Evolutionary conservation across 92 coral and sea anemone genomes (phyloP).

Genomic region (Epizoanthus rinbou): DNA sequence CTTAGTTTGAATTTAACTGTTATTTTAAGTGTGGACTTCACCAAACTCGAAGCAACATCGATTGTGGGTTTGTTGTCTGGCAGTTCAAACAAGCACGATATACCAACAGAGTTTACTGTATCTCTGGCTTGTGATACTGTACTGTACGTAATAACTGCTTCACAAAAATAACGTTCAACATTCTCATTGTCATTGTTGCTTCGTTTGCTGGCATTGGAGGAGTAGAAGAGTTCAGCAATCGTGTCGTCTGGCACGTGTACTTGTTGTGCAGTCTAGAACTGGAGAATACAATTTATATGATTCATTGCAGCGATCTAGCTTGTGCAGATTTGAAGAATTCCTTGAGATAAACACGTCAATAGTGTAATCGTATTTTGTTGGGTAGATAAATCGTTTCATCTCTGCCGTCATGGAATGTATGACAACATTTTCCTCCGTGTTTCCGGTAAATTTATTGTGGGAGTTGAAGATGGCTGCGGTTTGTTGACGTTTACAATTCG

Average conservation of each 20-base stretch:
- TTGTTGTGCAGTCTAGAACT: conserved; percentile 17
- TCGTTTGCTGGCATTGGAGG: not conserved
- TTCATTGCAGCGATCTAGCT: too few species aligned
- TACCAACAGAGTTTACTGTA: too few species aligned
- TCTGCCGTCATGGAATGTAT: not conserved
- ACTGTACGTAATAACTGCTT: too few species aligned
- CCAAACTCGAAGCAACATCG: too few species aligned
- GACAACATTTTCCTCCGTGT: not conserved
- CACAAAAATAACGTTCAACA: too few species aligned
- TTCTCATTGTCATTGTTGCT: too few species aligned
- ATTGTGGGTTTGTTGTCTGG: too few species aligned
- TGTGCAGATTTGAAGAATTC: too few species aligned
- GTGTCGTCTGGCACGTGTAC: conserved; percentile 2
- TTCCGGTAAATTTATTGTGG: not conserved
- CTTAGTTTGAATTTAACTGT: not conserved
- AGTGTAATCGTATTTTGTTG: not conserved
- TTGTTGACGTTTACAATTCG: not conserved
- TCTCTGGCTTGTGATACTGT: too few species aligned
- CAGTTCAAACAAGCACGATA: too few species aligned
- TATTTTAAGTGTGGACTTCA: not conserved
- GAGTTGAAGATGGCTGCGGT: not conserved
- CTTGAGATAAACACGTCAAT: too few species aligned
- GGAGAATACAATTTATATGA: not conserved
- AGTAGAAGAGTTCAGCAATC: not conserved
- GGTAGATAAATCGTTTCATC: not conserved